Conservation (phyloP, 2,888 invertebrate genomes). For the Cheilosia variabilis region DNA sequence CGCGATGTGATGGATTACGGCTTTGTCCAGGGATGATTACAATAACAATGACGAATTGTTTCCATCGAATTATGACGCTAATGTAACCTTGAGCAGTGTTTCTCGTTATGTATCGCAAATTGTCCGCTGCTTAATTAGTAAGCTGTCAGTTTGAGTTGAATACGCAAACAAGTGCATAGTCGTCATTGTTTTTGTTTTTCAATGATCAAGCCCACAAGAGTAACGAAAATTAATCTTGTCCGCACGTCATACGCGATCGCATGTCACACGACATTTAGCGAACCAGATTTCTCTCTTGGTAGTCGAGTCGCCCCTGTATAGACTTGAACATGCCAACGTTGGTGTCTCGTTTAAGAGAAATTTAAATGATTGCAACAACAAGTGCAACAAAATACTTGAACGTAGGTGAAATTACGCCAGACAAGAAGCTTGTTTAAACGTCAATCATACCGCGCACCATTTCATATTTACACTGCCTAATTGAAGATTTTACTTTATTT, state of each 20-base stretch:
- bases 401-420: conserved; percentile 44
- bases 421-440: conserved; percentile 32
- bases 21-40: no score
- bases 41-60: no score
- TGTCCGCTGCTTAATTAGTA: background rate
- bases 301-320: conserved; percentile 14
- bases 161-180: background rate
- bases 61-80: no score
- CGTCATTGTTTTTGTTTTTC: background rate
- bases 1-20: no score
- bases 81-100: background rate
- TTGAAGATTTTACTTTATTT: conserved; percentile 17
- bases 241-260: conserved; percentile 11
- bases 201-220: conserved; percentile 4
- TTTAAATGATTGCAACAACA: conserved; percentile 41
- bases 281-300: conserved; percentile 32
- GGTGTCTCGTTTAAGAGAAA: conserved; percentile 29
- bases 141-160: conserved; percentile 4
- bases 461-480: conserved; percentile 25
- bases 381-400: conserved; percentile 30
- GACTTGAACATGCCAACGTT: conserved; percentile 22
- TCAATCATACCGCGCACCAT: conserved; percentile 24
- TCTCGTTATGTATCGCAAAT: background rate
- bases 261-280: conserved; percentile 18
- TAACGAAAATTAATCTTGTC: conserved; percentile 27